Conservation (phyloP, 1,140 invertebrate genomes). For the Drosophila hydei region DNA sequence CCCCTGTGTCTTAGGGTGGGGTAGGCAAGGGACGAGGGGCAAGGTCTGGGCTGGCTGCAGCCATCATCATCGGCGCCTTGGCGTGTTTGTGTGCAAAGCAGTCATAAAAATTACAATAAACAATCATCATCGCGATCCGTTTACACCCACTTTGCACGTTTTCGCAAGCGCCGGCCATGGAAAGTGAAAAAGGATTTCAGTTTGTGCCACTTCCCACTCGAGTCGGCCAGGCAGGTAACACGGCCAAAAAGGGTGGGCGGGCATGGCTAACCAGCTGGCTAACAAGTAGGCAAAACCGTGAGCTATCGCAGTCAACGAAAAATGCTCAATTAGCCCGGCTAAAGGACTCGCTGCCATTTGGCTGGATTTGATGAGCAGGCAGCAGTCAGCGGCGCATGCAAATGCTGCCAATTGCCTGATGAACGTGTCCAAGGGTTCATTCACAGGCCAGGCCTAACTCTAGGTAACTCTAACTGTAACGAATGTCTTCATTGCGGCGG, state of each 20-base stretch:
- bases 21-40: too few species aligned
- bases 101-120: conserved; percentile 82
- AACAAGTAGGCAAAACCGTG: conserved; percentile 76
- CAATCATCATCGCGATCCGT: conserved; percentile 81
- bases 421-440: conserved; percentile 47
- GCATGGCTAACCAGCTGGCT: conserved; percentile 39
- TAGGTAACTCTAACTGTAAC: conserved; percentile 30
- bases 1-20: background rate
- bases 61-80: conserved; percentile 61
- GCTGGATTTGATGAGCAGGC: conserved; percentile 23
- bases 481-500: conserved; percentile 67
- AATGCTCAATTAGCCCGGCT: conserved; percentile 73
- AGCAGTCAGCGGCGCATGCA: conserved; percentile 17
- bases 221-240: conserved; percentile 6
- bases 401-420: conserved; percentile 47
- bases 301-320: conserved; percentile 65
- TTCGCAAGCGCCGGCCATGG: conserved; percentile 56
- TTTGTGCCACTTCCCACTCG: conserved; percentile 19
- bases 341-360: conserved; percentile 45
- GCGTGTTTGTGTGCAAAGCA: conserved; percentile 81
- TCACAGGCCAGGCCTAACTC: conserved; percentile 16
- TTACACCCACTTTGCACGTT: conserved; percentile 82
- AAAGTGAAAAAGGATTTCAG: conserved; percentile 75
- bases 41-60: conserved; percentile 42
- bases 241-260: conserved; percentile 23